Conservation (phyloP, 2,888 invertebrate genomes). For the Drosophila mayaguana region DNA sequence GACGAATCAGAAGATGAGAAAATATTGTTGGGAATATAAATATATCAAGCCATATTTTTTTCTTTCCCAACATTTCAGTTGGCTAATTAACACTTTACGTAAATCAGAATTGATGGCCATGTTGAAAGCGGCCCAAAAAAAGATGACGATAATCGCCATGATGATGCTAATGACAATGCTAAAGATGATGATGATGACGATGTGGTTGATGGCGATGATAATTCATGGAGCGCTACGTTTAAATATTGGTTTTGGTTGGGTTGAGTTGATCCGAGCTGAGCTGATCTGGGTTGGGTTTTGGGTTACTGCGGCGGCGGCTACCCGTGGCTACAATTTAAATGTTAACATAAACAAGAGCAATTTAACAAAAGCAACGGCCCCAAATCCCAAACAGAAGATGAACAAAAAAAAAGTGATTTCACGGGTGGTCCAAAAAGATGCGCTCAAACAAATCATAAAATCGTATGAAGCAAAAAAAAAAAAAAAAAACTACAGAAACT, state of each 20-base stretch:
- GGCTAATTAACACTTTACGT: constrained; percentile 81
- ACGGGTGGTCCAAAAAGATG: constrained; percentile 78
- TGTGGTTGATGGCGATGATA: constrained; percentile 72
- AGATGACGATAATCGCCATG: constrained; percentile 56
- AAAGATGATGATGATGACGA: constrained; percentile 44
- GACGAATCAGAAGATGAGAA: constrained; percentile 2
- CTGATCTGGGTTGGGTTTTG: constrained; percentile 8
- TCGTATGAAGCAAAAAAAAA: constrained; percentile 56
- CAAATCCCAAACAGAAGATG: constrained; percentile 49
- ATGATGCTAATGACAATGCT: constrained; percentile 42
- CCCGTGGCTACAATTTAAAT: constrained; percentile 83
- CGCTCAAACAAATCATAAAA: constrained; percentile 83
- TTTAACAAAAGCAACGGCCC: constrained; percentile 71
- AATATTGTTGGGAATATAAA: constrained; percentile 7
- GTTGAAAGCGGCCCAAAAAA: constrained; percentile 71
- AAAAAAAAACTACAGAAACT: constrained; percentile 51
- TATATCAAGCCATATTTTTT: constrained; percentile 14
- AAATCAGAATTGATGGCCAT: constrained; percentile 79
- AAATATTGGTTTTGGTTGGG: constrained; percentile 78
- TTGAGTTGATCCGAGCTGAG: constrained; percentile 20
- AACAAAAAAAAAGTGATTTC: constrained; percentile 67
- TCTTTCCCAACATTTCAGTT: constrained; percentile 42
- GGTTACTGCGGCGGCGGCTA: constrained; percentile 42
- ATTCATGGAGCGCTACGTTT: constrained; percentile 77
- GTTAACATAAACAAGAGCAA: constrained; percentile 83